Percentiles rank a stretch among this genome's conserved stretches.
Evolutionary conservation across 2,888 invertebrate genomes (phyloP).

Genomic region (Ceriagrion tenellum): DNA sequence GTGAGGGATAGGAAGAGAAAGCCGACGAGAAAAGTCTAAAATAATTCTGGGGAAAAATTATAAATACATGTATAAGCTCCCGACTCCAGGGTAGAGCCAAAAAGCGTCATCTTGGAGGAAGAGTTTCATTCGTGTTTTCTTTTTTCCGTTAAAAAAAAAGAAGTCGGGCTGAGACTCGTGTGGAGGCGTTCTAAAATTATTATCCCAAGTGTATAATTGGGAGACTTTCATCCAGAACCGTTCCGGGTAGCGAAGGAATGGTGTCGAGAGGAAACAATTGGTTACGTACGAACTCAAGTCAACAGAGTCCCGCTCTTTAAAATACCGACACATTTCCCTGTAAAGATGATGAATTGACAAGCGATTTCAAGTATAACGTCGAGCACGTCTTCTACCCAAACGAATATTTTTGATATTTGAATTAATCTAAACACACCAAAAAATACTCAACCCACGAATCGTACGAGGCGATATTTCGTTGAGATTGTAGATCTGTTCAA

Average conservation of each 20-base stretch:
- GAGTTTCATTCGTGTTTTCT: not conserved
- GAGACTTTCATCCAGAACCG: constrained; percentile 1
- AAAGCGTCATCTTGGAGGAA: not conserved
- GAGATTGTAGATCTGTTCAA: too few relatives aligned
- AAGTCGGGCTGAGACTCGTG: not conserved
- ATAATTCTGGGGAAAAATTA: not conserved
- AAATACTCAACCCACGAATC: too few relatives aligned
- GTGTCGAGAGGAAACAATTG: not conserved
- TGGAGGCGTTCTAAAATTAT: not conserved
- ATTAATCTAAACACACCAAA: too few relatives aligned
- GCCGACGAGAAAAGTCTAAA: not conserved
- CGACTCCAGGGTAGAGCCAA: not conserved
- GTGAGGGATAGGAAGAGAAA: not conserved
- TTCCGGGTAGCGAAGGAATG: not conserved
- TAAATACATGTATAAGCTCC: not conserved
- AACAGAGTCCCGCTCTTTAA: not conserved
- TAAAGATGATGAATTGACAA: not conserved
- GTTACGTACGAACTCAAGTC: not conserved
- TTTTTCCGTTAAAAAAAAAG: not conserved
- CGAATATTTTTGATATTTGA: too few relatives aligned
- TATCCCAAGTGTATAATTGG: not conserved
- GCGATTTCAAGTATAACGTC: too few relatives aligned
- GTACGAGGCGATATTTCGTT: too few relatives aligned
- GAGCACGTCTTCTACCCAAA: too few relatives aligned
- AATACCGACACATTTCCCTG: not conserved